Evolutionary conservation across 2,113 vertebrate species (phyloP).

Genomic region (Cyphomyrus discorhynchus): DNA sequence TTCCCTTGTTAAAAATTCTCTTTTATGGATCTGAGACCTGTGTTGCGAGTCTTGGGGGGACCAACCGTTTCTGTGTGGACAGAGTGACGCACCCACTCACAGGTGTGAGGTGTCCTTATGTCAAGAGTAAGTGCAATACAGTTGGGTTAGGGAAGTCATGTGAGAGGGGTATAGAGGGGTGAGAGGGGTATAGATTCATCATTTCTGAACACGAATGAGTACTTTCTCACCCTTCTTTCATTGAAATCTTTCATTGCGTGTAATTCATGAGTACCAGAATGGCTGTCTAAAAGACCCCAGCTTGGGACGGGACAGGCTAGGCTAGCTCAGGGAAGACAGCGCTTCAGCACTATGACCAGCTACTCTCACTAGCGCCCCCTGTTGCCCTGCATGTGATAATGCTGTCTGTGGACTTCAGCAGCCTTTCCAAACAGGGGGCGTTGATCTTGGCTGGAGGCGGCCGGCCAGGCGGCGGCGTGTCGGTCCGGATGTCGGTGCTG

Average conservation of each 20-base stretch:
- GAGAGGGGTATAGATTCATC: background rate
- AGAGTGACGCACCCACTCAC: background rate
- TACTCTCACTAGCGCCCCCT: conserved; percentile 43
- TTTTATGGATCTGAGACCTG: conserved; percentile 45
- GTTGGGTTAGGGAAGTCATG: conserved; percentile 35
- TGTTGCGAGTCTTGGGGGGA: conserved; percentile 35
- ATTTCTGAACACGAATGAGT: background rate
- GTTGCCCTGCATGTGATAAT: conserved; percentile 54
- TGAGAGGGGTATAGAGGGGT: conserved; percentile 27
- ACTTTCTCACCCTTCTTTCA: conserved; percentile 30
- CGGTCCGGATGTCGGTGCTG: conserved; percentile 53
- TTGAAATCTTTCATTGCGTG: conserved; percentile 29
- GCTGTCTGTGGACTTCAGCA: conserved; percentile 68
- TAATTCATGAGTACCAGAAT: conserved; percentile 54
- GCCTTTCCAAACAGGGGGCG: conserved; percentile 66
- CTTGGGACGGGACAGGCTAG: conserved; percentile 29
- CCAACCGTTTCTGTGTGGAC: conserved; percentile 33
- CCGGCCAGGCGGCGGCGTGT: conserved; percentile 31
- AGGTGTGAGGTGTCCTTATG: background rate
- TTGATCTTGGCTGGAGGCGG: conserved; percentile 60
- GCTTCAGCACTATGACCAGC: conserved; percentile 54
- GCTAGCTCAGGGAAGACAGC: background rate
- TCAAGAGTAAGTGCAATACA: conserved; percentile 24
- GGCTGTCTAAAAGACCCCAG: conserved; percentile 36
- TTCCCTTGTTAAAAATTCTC: conserved; percentile 45